Evolutionary conservation across 2,888 invertebrate species (phyloP).

Genomic region (Leucophenga montana): DNA sequence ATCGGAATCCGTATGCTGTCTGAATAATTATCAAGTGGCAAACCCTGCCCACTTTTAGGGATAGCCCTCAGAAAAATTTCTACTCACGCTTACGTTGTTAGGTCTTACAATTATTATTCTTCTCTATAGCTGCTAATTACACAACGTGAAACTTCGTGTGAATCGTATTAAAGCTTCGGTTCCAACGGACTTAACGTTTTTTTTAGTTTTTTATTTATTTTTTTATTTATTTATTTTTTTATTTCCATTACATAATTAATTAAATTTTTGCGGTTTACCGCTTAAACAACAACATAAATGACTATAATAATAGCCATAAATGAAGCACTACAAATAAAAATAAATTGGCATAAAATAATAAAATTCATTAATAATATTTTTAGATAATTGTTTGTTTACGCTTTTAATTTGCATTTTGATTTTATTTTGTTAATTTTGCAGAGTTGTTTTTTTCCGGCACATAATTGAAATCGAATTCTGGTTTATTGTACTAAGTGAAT

Average conservation of each 20-base stretch:
- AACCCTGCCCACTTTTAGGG: too few relatives aligned
- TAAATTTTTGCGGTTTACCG: conserved; percentile 10
- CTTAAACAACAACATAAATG: neutral
- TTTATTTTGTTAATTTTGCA: neutral
- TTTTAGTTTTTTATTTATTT: too few relatives aligned
- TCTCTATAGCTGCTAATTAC: too few relatives aligned
- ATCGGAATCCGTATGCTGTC: too few relatives aligned
- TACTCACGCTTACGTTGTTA: too few relatives aligned
- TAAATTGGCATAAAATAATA: conserved; percentile 20
- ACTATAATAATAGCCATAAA: conserved; percentile 1
- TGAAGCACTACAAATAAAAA: neutral
- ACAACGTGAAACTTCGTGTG: too few relatives aligned
- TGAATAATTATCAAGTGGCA: too few relatives aligned
- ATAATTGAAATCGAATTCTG: conserved; percentile 2
- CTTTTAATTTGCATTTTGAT: conserved; percentile 5
- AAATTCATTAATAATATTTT: conserved; percentile 21
- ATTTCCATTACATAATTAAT: neutral
- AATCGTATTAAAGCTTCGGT: too few relatives aligned
- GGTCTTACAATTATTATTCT: too few relatives aligned
- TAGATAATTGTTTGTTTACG: conserved; percentile 19
- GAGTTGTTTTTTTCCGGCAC: neutral
- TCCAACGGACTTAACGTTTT: too few relatives aligned
- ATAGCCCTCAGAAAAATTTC: too few relatives aligned
- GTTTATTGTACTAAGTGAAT: conserved; percentile 1
- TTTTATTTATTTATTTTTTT: neutral